These are phyloP conservation scores for Trinorchestia longiramus DNA, from an alignment of 1,140 invertebrate species.

Conservation along the genomic window DNA sequence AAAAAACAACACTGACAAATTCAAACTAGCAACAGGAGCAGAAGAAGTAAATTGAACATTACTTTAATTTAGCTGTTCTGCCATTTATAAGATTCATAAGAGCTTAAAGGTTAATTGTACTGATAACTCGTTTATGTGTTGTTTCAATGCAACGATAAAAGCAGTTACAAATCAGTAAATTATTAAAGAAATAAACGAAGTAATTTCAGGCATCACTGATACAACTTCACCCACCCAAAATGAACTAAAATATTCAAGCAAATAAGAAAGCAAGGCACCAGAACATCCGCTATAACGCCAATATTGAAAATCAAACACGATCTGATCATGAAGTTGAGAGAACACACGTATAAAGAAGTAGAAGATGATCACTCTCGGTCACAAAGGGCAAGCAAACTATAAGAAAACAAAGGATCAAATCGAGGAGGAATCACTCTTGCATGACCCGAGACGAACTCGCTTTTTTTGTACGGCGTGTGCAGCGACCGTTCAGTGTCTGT, in stretches of 20 bases:
- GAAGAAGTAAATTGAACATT: too few species aligned
- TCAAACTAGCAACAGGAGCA: too few species aligned
- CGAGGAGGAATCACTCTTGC: not conserved
- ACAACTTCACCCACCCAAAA: not conserved
- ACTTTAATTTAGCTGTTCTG: too few species aligned
- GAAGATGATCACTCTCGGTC: too few species aligned
- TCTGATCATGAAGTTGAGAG: not conserved
- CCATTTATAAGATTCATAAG: too few species aligned
- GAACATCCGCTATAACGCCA: not conserved
- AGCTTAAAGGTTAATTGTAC: too few species aligned
- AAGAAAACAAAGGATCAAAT: not conserved
- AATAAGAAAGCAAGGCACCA: not conserved
- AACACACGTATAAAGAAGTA: too few species aligned
- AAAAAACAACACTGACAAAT: too few species aligned
- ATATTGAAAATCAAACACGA: not conserved
- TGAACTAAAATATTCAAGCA: not conserved
- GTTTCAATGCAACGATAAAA: not conserved
- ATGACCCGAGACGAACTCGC: not conserved
- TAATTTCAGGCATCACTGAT: not conserved
- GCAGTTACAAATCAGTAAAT: not conserved
- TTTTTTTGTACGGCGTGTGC: not conserved
- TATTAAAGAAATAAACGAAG: not conserved
- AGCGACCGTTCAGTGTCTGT: not conserved
- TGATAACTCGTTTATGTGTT: too few species aligned
- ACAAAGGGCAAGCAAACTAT: not conserved